Conservation (phyloP, 2,888 invertebrate genomes). For the Eutolmus rufibarbis region DNA sequence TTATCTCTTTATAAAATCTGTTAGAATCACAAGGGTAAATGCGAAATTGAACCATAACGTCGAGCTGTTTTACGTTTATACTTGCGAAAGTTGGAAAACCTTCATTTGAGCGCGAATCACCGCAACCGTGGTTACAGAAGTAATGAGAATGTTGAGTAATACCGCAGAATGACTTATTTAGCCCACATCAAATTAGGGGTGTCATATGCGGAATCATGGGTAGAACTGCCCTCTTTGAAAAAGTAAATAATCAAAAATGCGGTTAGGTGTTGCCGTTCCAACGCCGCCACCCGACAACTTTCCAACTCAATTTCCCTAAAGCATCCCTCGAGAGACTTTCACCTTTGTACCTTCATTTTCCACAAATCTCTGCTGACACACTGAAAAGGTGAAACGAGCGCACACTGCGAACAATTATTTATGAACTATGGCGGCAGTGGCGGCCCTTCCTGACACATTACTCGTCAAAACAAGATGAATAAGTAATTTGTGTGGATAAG, state of each 20-base stretch:
- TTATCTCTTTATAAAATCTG: not conserved
- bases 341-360: not conserved
- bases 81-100: not conserved
- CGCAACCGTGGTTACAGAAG: not conserved
- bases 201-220: not conserved
- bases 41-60: not conserved
- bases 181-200: not conserved
- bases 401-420: not conserved
- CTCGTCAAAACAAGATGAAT: constrained; percentile 7
- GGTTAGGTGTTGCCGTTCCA: not conserved
- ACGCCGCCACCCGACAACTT: not conserved
- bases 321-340: not conserved
- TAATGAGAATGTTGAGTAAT: not conserved
- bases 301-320: not conserved
- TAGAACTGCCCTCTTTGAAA: not conserved
- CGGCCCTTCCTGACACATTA: not conserved
- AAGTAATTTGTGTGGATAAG: not conserved
- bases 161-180: not conserved
- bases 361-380: not conserved
- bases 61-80: not conserved
- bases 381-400: not conserved
- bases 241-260: not conserved
- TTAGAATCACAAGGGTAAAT: not conserved
- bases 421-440: not conserved
- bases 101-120: not conserved